Evolutionary conservation across 2,797 vertebrate species (phyloP), one percentile per base, ranked within the genome.

Genomic region (Pelodytes ibericus): DNA sequence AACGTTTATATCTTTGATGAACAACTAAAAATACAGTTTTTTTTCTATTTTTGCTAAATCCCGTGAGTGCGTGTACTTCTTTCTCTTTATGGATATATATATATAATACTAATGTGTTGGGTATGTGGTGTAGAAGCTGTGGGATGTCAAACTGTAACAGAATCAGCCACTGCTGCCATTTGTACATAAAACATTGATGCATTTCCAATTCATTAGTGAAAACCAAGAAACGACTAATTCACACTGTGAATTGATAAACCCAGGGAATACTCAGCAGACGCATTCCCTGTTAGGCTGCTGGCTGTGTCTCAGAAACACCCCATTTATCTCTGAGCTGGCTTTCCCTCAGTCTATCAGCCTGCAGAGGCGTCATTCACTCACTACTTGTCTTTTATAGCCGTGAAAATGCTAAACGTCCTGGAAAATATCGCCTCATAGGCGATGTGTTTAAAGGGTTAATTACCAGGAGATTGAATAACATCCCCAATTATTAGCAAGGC

Each of bases 161-260:
- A 74, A 66, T 74, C 63, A 47, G 29, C 62, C 71, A 56, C 47
- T 22, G 60, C 39, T 61, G 39, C 29, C 27, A 27, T 20, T 51
- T 36, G 30, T 65, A 68, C 56, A 69, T 75, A 51, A 75, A 75
- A 69, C 56, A 69, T 69, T 75, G 57, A 70, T 63, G 25, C 29
- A 57, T 70, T 70, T 70, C 66, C 44, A 70, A 62, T 70, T 70
- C 65, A 70, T 63, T 70, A 70, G 20, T 62, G 31, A 67, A 70
- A 76, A 63, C 30, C 36, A 56, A 67, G 41, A 47, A 62, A 61
- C 18, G 57, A n/a, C 59, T 76, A 53, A 76, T 76, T 70, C 25
- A 22, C 29, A 51, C 47, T 57, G 39, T 44, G 53, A 53, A 57
- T 30, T 70, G 30, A 69, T 70, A 62, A 70, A 76, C 57, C 72